Evolutionary conservation across 2,113 vertebrate species (phyloP).

Genomic region (Callopanchax toddi): DNA sequence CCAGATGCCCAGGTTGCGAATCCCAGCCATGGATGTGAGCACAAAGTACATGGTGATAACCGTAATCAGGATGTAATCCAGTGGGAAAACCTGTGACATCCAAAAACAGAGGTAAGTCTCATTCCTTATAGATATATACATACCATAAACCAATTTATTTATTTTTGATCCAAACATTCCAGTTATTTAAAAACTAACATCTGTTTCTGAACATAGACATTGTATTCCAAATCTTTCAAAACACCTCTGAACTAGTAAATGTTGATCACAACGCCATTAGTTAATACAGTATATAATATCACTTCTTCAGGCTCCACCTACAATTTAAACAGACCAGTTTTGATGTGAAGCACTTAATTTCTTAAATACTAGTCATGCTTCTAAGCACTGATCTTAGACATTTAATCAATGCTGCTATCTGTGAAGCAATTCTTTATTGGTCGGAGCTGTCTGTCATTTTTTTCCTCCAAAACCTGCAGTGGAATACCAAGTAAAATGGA

Average conservation of each 20-base stretch:
- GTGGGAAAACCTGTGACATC: constrained; percentile 90
- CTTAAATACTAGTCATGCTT: constrained; percentile 50
- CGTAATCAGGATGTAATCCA: constrained; percentile 97
- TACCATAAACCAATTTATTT: background rate
- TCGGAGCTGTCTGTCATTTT: constrained; percentile 54
- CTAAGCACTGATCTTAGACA: constrained; percentile 32
- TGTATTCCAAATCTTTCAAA: background rate
- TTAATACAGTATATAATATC: background rate
- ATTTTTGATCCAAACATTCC: constrained; percentile 7
- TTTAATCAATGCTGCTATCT: constrained; percentile 59
- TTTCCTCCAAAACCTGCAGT: constrained; percentile 12
- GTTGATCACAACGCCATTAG: background rate
- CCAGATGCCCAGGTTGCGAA: constrained; percentile 98
- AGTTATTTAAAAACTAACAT: too few species aligned
- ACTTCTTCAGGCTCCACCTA: constrained; percentile 5
- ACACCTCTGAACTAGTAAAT: constrained; percentile 1
- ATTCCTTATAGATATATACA: constrained; percentile 5
- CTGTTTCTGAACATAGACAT: too few species aligned
- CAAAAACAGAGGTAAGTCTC: constrained; percentile 45
- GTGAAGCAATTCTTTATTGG: constrained; percentile 50
- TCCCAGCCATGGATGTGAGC: constrained; percentile 98
- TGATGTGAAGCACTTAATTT: constrained; percentile 19
- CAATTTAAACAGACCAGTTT: background rate
- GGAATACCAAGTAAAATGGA: constrained; percentile 44
- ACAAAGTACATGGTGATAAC: constrained; percentile 98